Evolutionary conservation across 2,113 vertebrate genomes (phyloP), one percentile per base, ranked within the genome.

Genomic region (Etheostoma cragini): DNA sequence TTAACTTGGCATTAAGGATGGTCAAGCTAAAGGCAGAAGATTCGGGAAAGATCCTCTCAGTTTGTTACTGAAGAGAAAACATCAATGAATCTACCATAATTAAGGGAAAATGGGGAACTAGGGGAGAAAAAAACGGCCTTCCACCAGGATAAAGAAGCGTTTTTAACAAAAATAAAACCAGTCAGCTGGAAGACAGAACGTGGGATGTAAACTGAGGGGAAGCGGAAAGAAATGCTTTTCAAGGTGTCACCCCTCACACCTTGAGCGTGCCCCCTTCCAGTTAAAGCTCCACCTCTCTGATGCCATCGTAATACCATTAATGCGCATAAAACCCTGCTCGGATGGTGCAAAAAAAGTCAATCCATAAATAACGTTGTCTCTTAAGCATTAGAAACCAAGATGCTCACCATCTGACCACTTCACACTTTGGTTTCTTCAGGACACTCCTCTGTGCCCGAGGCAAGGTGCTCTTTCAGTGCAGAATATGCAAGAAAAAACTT

Each of bases 341-440:
- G 67, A 75, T 38, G 66, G 76, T 69, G 54, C 24, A 45, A 64
- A 76, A 46, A 57, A 22, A 52, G 66, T 14, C 6, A 66, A 74
- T 76, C 1, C 72, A 86, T 87, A 84, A 88, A 85, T 88, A 88
- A 82, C 17, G 35, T 7, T 33, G 71, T 42, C 74, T 82, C 72
- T 80, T 78, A 87, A 84, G 79, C 88, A 72, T 72, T 56, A 89
- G 22, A 84, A 66, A 63, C 56, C 52, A 80, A 83, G 74, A 75
- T 77, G 86, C 78, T 87, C 72, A 75, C 50, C 72, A 64, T 62
- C 61, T 10, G 57, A 86, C 80, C 68, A 76, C 86, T 92, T 90
- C 26, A 53, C 76, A 89, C 90, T 80, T 83, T 68, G 67, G 54
- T 73, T 75, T 76, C 81, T 78, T 49, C 72, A 0, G 24, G 30